Evolutionary conservation across 2,888 invertebrate species (phyloP).

Genomic region (Andrena chrysosceles): DNA sequence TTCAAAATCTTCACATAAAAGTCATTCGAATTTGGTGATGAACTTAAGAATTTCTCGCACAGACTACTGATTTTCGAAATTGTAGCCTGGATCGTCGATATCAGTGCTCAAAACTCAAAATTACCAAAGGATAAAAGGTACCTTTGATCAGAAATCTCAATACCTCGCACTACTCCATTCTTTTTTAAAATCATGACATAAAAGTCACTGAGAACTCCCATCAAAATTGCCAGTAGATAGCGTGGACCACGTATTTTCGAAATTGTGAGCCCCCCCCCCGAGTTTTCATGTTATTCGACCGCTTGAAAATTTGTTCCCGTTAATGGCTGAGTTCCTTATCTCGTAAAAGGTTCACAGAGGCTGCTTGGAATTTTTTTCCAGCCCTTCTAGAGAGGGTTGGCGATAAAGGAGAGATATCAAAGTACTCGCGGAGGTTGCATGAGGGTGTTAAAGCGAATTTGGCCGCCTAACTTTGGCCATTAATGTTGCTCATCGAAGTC

Average conservation of each 20-base stretch:
- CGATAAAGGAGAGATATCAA: conserved; percentile 22
- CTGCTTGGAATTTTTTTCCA: not conserved
- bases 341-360: conserved; percentile 4
- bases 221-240: not conserved
- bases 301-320: conserved; percentile 40
- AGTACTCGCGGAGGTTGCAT: conserved; percentile 23
- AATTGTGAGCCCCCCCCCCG: not conserved
- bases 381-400: not conserved
- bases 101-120: not conserved
- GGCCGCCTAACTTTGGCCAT: conserved; percentile 22
- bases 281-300: not conserved
- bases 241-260: not conserved
- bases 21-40: too few species aligned
- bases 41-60: too few species aligned
- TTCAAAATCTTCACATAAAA: too few species aligned
- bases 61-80: too few species aligned
- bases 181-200: too few species aligned
- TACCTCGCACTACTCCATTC: too few species aligned
- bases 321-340: not conserved
- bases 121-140: not conserved
- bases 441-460: conserved; percentile 39
- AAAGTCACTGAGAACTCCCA: not conserved
- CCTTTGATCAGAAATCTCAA: not conserved
- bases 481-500: conserved; percentile 26
- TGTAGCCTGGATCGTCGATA: not conserved